Evolutionary conservation across 2,797 vertebrate genomes (phyloP), one percentile per base, ranked within the genome.

Genomic region (Miichthys miiuy): DNA sequence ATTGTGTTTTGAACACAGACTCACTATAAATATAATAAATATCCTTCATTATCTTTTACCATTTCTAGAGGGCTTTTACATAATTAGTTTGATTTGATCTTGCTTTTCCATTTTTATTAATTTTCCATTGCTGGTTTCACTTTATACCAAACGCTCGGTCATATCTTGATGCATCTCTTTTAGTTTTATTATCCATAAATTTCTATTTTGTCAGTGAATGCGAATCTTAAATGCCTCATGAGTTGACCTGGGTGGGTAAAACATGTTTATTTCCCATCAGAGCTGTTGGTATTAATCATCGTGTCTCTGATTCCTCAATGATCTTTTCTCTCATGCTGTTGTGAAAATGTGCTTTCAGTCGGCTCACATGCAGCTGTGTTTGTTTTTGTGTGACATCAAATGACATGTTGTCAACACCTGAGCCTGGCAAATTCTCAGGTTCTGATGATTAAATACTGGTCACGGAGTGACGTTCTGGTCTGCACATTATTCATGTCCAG

Each of bases 211-310:
- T 77, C 74, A 74, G 77, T 47, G 50, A 60, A 67, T n/a, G 75
- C 38, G 46, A 57, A 82, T 80, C 84, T 63, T 25, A 69, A 60
- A 73, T 78, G 65, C 66, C 83, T 61, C 46, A 20, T 52, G 64
- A 77, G 60, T 62, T 47, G n/a, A 57, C 69, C 27, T 14, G n/a
- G 63, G 75, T 72, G 65, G 48, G 38, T 79, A 76, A 85, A 81
- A 85, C 56, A 17, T 56, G 44, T 83, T 87, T 84, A 85, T 90
- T 89, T 89, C 82, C 85, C 82, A 64, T 55, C 23, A 72, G 83
- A 82, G 60, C 27, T 3, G 75, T 60, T 83, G 50, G 80, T 86
- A 87, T 89, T 88, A 80, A 87, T 89, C 74, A 76, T 82, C 62
- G 65, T 60, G 56, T 41, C 72, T 25, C 48, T n/a, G 64, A 81